These are phyloP conservation scores for Agonum fuliginosum DNA, from an alignment of 2,888 invertebrate species.

Conservation along the genomic window DNA sequence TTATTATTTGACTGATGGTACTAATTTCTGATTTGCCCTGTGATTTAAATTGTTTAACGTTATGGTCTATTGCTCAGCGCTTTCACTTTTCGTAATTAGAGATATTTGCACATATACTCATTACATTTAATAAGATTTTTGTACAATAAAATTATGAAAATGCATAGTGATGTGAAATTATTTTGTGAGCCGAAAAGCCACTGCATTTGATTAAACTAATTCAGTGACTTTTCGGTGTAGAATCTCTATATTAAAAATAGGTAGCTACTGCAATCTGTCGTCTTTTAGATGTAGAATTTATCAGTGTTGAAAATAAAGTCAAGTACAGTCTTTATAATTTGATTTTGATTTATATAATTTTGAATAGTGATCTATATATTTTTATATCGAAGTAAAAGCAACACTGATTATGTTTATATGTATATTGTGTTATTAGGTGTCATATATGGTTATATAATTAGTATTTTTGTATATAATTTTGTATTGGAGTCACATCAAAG, in stretches of 20 bases:
- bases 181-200: too few relatives aligned
- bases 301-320: not conserved
- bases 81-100: constrained; percentile 17
- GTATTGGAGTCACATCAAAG: constrained; percentile 45
- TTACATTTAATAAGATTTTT: too few relatives aligned
- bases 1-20: constrained; percentile 16
- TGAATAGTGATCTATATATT: constrained; percentile 24
- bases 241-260: not conserved
- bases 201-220: not conserved
- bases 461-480: constrained; percentile 49
- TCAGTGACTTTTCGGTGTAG: not conserved
- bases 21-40: constrained; percentile 14
- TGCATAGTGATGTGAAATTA: too few relatives aligned
- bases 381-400: constrained; percentile 27
- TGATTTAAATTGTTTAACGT: constrained; percentile 14
- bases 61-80: not conserved
- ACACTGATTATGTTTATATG: constrained; percentile 50
- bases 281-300: not conserved
- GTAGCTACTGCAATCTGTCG: constrained; percentile 1
- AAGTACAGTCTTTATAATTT: not conserved
- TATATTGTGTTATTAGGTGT: constrained; percentile 51
- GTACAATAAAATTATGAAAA: too few relatives aligned
- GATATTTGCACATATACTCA: not conserved
- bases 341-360: too few relatives aligned
- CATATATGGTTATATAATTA: constrained; percentile 42